These are phyloP conservation scores for Carcinoscorpius rotundicauda DNA, from an alignment of 1,140 invertebrate genomes.

Conservation along the genomic window DNA sequence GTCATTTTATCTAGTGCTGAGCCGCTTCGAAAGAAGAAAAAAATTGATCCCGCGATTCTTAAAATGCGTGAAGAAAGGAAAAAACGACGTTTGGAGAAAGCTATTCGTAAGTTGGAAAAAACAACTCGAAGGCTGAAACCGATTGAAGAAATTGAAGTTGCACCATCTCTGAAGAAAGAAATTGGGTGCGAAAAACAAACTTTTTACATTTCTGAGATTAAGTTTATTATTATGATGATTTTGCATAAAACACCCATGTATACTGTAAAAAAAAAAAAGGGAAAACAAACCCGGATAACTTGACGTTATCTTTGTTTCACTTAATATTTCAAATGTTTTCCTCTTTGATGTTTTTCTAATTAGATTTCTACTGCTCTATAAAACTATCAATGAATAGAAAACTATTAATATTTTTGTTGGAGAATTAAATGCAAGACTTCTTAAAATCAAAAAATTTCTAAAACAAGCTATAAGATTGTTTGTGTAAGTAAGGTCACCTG, in stretches of 20 bases:
- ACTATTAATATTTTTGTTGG: too few relatives aligned
- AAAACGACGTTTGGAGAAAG: conserved; percentile 66
- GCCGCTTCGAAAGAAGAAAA: conserved; percentile 78
- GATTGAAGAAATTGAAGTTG: conserved; percentile 61
- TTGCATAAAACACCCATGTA: neutral
- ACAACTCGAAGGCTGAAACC: conserved; percentile 63
- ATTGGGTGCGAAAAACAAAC: conserved; percentile 10
- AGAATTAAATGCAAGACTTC: too few relatives aligned
- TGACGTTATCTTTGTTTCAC: too few relatives aligned
- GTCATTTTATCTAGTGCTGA: conserved; percentile 45
- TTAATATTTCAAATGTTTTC: too few relatives aligned
- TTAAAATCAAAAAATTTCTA: too few relatives aligned
- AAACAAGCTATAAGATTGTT: too few relatives aligned
- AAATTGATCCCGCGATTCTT: conserved; percentile 61
- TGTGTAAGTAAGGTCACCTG: too few relatives aligned
- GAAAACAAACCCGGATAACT: too few relatives aligned
- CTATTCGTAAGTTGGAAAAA: conserved; percentile 60
- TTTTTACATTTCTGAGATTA: neutral
- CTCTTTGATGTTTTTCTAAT: too few relatives aligned
- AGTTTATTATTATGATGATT: neutral
- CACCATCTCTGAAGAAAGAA: conserved; percentile 46
- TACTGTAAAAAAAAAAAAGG: too few relatives aligned
- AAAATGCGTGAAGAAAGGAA: conserved; percentile 63
- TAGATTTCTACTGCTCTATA: too few relatives aligned
- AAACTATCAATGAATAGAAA: too few relatives aligned